A percentile compares a stretch with the other conserved stretches of the same genome.
Conservation (phyloP, 1,140 invertebrate genomes). For the Scylla paramamosain region DNA sequence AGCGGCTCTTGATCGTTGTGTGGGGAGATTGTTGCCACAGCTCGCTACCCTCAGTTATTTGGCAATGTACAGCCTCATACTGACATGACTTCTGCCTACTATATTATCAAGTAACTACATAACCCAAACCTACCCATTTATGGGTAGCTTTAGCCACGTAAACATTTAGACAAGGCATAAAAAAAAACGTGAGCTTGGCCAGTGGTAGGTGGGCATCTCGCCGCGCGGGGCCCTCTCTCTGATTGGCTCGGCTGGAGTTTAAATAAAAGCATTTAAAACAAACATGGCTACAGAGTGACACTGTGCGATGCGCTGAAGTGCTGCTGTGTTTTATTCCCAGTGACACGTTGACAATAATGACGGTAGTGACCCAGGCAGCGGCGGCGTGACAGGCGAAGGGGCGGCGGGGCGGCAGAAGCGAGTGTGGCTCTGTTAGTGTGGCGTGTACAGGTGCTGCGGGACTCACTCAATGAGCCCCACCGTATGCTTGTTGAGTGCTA, state of each 20-base stretch:
- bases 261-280: conserved; percentile 76
- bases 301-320: neutral
- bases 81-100: too few relatives aligned
- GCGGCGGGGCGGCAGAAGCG: too few relatives aligned
- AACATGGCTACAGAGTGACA: conserved; percentile 73
- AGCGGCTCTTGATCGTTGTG: neutral
- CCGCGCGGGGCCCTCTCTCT: neutral
- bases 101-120: too few relatives aligned
- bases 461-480: neutral
- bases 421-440: too few relatives aligned
- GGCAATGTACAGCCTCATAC: too few relatives aligned
- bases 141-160: too few relatives aligned
- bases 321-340: neutral
- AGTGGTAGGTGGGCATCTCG: neutral
- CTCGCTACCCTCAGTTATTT: neutral
- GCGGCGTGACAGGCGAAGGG: too few relatives aligned
- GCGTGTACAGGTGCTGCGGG: neutral
- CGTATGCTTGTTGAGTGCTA: neutral
- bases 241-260: conserved; percentile 71
- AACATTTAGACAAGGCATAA: neutral
- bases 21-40: neutral
- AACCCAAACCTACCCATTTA: too few relatives aligned
- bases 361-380: neutral
- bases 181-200: too few relatives aligned
- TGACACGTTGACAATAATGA: neutral